Percentiles rank a stretch among this genome's conserved stretches.
phyloP scores from a whole-genome alignment of 2,888 invertebrate species.

The Scaptodrosophila latifasciaeformis region DNA sequence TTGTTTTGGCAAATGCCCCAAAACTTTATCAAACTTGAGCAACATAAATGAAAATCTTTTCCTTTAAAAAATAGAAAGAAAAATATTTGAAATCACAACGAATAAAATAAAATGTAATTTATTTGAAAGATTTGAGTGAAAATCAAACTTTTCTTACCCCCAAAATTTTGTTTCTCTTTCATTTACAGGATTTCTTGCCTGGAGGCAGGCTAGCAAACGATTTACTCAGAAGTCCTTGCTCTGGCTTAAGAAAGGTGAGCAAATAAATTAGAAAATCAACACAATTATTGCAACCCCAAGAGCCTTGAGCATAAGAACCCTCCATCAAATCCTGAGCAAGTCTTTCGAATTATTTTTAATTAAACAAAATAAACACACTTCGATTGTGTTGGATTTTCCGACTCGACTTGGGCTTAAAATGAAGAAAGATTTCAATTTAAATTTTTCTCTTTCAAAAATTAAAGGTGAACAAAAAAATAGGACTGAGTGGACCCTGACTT shows the following conservation, averaged over 20 bases:
- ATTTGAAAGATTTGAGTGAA: no score
- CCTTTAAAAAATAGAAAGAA: not conserved
- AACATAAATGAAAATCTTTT: no score
- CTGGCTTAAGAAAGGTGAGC: slow-evolving; percentile 25
- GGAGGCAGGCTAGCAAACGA: no score
- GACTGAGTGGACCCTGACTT: no score
- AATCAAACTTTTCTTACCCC: no score
- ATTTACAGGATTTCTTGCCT: no score
- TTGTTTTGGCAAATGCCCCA: slow-evolving; percentile 7
- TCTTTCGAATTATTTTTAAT: not conserved
- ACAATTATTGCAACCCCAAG: slow-evolving; percentile 1
- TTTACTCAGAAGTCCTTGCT: no score
- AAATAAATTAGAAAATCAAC: not conserved
- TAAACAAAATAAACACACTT: no score
- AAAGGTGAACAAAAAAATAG: no score
- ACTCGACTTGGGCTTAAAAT: no score
- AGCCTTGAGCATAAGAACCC: not conserved
- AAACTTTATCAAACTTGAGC: not conserved
- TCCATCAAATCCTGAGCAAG: not conserved
- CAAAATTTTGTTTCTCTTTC: not conserved
- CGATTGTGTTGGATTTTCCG: no score
- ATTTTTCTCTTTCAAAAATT: not conserved
- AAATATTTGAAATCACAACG: not conserved
- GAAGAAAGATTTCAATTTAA: no score
- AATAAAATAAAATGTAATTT: slow-evolving; percentile 45